Conservation (phyloP, 2,888 invertebrate species). For the Drosophila buzzatii region DNA sequence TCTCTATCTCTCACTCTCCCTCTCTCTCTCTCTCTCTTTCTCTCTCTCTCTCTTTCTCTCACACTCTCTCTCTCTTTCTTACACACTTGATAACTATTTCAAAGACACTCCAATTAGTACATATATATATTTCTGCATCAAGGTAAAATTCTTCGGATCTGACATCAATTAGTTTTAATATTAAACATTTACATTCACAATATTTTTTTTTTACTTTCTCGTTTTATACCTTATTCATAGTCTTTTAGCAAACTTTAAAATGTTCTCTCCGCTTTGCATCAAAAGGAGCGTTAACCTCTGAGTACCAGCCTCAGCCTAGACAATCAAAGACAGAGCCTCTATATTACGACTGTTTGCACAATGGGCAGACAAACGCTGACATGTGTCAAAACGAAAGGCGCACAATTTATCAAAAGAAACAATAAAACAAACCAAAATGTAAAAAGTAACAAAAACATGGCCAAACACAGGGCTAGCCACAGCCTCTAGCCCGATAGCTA, state of each 20-base stretch:
- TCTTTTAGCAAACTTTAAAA: constrained; percentile 5
- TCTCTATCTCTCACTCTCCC: background rate
- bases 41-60: too few relatives aligned
- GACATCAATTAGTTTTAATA: background rate
- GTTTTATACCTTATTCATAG: background rate
- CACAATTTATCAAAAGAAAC: constrained; percentile 79
- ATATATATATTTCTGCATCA: too few relatives aligned
- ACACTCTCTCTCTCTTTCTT: too few relatives aligned
- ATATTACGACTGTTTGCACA: constrained; percentile 40
- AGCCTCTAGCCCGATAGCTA: constrained; percentile 5
- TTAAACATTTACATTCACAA: background rate
- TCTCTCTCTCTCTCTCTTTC: too few relatives aligned
- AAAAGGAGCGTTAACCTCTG: constrained; percentile 58
- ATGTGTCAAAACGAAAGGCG: constrained; percentile 76
- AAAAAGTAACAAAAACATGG: constrained; percentile 44
- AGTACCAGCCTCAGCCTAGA: constrained; percentile 42
- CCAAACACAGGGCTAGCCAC: background rate
- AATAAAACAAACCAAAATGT: constrained; percentile 53
- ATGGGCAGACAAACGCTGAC: constrained; percentile 74
- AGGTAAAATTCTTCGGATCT: too few relatives aligned
- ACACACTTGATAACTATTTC: too few relatives aligned
- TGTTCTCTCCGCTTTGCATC: constrained; percentile 1
- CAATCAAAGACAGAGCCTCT: constrained; percentile 42
- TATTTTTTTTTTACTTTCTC: background rate
- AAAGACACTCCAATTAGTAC: too few relatives aligned